These are phyloP conservation scores for Leptinotarsa defecta DNA, from an alignment of 1,140 invertebrate species.

Conservation along the genomic window DNA sequence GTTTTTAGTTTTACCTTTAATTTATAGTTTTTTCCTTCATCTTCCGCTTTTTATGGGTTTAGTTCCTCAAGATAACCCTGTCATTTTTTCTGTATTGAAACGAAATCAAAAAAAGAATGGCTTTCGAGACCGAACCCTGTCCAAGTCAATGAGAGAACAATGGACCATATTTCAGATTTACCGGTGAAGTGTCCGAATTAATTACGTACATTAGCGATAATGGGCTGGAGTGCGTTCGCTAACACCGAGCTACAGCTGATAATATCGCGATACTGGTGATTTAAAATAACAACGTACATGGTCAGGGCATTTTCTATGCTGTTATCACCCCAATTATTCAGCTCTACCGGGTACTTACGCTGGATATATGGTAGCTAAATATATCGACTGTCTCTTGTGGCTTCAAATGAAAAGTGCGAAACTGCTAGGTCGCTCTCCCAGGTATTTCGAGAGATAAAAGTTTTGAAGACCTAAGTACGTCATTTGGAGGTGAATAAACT, in stretches of 20 bases:
- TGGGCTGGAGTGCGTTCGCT: conserved; percentile 36
- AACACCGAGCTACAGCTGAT: conserved; percentile 29
- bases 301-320: conserved; percentile 34
- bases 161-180: conserved; percentile 40
- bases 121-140: neutral
- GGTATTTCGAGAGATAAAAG: too few species aligned
- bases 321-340: conserved; percentile 15
- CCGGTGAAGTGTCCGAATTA: conserved; percentile 37
- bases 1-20: too few species aligned
- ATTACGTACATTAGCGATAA: conserved; percentile 39
- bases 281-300: conserved; percentile 41
- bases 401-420: too few species aligned
- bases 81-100: too few species aligned
- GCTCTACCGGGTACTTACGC: neutral
- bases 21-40: too few species aligned
- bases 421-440: too few species aligned
- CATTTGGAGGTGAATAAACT: too few species aligned
- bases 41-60: too few species aligned
- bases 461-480: too few species aligned
- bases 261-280: conserved; percentile 34
- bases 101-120: neutral
- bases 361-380: neutral
- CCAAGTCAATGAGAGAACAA: conserved; percentile 17
- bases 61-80: too few species aligned
- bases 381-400: too few species aligned